Base-by-base conservation (phyloP, 2,888 invertebrate genomes). In the Cataglyphis altisquamis region DNA sequence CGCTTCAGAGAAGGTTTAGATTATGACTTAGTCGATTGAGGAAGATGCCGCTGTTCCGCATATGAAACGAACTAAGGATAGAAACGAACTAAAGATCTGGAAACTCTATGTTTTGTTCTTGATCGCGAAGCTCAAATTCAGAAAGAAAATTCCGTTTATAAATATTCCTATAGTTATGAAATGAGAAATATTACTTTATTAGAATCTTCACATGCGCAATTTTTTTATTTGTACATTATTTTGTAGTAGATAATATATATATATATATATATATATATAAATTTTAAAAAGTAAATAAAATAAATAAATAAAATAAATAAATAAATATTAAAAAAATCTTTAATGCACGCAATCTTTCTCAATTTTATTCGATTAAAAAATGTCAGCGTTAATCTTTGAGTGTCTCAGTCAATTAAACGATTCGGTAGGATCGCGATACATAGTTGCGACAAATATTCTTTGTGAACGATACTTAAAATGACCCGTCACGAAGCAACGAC, bases 401-500 rank as follows among this genome's bases (percentile, higher is more conserved):
- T 12, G 2, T 8, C 2, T 52, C 52, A n/a, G 12, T n/a, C 25
- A 32, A 52, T 12, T 64, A 12, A 6, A 48, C 36, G 70, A 75
- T 57, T 63, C 70, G 6, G n/a, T 8, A 18, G 29, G 25, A 55
- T 67, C 32, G 72, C 32, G 66, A 25, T 18, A n/a, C 39, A 48
- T 10, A 21, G 57, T 55, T 29, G 29, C 29, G 63, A 36, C 62
- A 83, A 66, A 66, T 67, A 45, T 52, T 72, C 85, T 72, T 87
- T 91, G 91, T 91, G 91, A 88, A 82, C 52, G 75, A 82, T 72
- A 89, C 91, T 91, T 91, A 90, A 91, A 91, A 87, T 88, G 90
- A 90, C 90, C 90, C 86, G 85, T 87, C 85, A 89, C 86, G 88
- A 90, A 89, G 90, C 90, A 92, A 88, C 87, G 92, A 90, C 88